Evolutionary conservation across 2,888 invertebrate genomes (phyloP).

Genomic region (Pemphredon lugubris): DNA sequence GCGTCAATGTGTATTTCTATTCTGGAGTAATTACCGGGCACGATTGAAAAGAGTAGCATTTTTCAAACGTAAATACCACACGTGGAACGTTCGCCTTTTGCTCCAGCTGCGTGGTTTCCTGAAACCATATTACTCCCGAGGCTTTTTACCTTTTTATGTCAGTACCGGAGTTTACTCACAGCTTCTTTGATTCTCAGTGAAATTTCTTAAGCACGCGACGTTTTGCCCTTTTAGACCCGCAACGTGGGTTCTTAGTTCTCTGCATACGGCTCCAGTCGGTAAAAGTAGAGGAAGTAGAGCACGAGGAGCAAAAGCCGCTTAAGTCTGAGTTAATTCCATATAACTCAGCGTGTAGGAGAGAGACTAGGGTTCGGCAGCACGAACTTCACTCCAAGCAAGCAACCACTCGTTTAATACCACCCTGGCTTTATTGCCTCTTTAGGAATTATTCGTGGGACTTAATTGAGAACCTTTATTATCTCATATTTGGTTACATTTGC

Average conservation of each 20-base stretch:
- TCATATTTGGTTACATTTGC: not conserved
- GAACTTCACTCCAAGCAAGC: conserved; percentile 38
- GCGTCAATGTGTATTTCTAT: too few relatives aligned
- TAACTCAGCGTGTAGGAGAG: conserved; percentile 54
- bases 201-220: conserved; percentile 19
- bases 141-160: not conserved
- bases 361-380: conserved; percentile 30
- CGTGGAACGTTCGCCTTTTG: too few relatives aligned
- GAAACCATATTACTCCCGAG: conserved; percentile 22
- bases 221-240: not conserved
- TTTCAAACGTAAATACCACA: too few relatives aligned
- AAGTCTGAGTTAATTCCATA: conserved; percentile 62
- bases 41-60: too few relatives aligned
- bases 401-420: conserved; percentile 31
- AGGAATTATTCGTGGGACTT: not conserved
- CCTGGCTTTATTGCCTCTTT: conserved; percentile 4
- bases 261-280: not conserved
- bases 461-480: not conserved
- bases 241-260: not conserved
- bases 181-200: conserved; percentile 30
- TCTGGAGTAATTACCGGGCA: too few relatives aligned
- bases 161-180: conserved; percentile 5
- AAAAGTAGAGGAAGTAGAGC: conserved; percentile 18
- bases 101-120: too few relatives aligned
- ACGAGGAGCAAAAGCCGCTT: conserved; percentile 40